phyloP scores from a whole-genome alignment of 2,113 vertebrate genomes.

The Smithornis capensis region DNA sequence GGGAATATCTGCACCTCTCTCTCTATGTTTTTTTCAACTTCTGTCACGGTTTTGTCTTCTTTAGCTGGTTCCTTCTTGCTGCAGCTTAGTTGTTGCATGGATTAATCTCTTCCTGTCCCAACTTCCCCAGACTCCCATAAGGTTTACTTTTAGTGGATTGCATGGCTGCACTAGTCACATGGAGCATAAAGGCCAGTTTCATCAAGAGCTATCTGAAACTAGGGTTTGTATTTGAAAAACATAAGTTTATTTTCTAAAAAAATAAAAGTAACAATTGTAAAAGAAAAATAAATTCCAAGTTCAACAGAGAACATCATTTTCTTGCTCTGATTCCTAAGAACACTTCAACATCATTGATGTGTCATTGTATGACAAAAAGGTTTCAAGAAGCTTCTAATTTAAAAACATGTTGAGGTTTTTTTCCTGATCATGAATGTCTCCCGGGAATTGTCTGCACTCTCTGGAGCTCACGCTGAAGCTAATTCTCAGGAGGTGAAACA shows the following conservation, averaged over 20 bases:
- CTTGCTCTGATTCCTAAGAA: background rate
- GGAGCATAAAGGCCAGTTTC: background rate
- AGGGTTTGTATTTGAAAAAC: background rate
- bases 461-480: background rate
- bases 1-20: background rate
- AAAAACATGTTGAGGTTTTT: background rate
- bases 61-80: background rate
- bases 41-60: background rate
- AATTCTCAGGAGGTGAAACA: background rate
- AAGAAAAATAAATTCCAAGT: background rate
- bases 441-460: accelerated
- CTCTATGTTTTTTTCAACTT: background rate
- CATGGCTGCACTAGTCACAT: background rate
- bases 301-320: background rate
- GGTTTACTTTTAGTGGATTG: background rate
- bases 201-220: background rate
- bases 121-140: background rate
- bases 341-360: background rate
- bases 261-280: background rate
- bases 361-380: accelerated
- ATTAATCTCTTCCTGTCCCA: background rate
- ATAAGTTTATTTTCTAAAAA: background rate
- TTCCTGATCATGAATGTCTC: background rate
- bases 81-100: background rate
- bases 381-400: background rate